Percentiles rank a stretch among this genome's conserved stretches.
These are phyloP conservation scores for Stictonetta naevosa DNA, from an alignment of 2,113 vertebrate genomes.

Conservation along the genomic window DNA sequence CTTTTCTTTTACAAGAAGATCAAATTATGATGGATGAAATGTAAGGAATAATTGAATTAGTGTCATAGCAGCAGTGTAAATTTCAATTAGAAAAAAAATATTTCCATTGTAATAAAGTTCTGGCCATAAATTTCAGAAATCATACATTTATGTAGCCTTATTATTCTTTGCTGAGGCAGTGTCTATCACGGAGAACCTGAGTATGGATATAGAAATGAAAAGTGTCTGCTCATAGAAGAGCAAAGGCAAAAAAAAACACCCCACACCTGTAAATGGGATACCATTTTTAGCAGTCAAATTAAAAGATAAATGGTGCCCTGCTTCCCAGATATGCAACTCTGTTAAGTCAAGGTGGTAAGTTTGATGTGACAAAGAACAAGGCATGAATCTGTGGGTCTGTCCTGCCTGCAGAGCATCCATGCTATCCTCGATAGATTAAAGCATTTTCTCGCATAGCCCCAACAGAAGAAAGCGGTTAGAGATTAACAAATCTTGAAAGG, in stretches of 20 bases:
- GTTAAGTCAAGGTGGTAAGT: not conserved
- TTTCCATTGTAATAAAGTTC: conserved; percentile 39
- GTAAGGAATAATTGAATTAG: conserved; percentile 26
- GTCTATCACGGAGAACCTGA: not conserved
- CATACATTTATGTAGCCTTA: not conserved
- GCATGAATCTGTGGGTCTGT: not conserved
- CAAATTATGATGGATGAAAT: conserved; percentile 28
- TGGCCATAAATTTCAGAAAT: conserved; percentile 39
- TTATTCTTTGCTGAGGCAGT: not conserved
- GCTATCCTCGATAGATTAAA: not conserved
- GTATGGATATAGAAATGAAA: not conserved
- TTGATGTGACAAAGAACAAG: not conserved
- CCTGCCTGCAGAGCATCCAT: not conserved
- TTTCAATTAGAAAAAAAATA: conserved; percentile 52
- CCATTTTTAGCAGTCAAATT: not conserved
- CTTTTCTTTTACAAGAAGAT: conserved; percentile 7
- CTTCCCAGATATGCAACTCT: accelerated
- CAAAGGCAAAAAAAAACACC: not conserved
- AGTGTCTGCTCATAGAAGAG: not conserved
- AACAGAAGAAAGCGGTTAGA: not conserved
- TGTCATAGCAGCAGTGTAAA: conserved; percentile 5
- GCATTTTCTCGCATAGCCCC: not conserved
- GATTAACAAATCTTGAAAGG: not conserved
- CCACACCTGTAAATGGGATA: not conserved
- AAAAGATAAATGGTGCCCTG: not conserved